Base-by-base conservation (phyloP, 92 coral and sea anemone genomes). In the Phenganax marumi region DNA sequence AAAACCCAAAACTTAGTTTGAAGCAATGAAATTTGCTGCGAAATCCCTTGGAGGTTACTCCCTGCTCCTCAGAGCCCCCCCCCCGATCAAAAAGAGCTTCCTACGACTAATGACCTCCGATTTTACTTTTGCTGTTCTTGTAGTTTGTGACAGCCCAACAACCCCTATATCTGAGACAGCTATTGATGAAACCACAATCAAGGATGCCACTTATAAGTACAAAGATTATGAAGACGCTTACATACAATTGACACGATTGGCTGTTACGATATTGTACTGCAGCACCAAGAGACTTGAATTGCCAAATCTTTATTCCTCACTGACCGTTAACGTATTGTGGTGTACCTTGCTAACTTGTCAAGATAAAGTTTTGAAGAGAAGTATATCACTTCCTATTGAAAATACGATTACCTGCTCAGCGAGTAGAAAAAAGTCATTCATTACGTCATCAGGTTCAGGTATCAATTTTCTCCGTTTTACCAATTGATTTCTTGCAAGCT, bases 161-260 rank as follows among this genome's bases (percentile, higher is more conserved):
- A 78, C 83, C 12, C 70, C 33, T 10, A 26, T 33, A 11, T 39
- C 13, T 22, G 46, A 52, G 43, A 16, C 8, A 1, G 24, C 14
- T 43, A 1, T 78, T 43, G 73, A 78, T 11, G 73, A 61, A 26
- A 50, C 43, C 63, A 60, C 17, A 8, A 46, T 6, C 22, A 72
- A 39, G 52, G 83, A 62, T 2, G 49, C 23, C 14, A 43, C 50
- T 46, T 62, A 56, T 50, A 78, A 61, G 16, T 78, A 78, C 18
- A 97, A 96, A 21, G 99, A 96, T 75, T 92, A 92, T 60, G 97
- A 92, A 57, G 99, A 96, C 63, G 89, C 94, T 21, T 91, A 92
- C 54, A 76, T 84, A 18, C 89, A 91, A 65, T 85, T 96, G 13
- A 89, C 93, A 13, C 91, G 90, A 8, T 72, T 92, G 85, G 90